Base-by-base conservation (phyloP, 2,113 vertebrate species). In the Gallinago undulata region DNA sequence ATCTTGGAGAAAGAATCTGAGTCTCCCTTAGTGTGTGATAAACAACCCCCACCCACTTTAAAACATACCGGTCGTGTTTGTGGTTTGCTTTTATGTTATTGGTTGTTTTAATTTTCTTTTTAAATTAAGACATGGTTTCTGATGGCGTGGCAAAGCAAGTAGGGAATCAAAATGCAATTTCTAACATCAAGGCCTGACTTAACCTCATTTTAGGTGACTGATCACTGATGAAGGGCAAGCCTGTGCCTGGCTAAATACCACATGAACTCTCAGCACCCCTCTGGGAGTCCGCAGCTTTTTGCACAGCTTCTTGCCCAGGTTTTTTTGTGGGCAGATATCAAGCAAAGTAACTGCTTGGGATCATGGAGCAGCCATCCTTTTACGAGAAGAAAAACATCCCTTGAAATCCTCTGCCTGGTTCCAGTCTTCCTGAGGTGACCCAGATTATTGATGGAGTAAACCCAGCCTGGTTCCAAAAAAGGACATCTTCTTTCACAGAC, bases 401-500 rank as follows among this genome's bases (percentile, higher is more conserved):
- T 70, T 70, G 22, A 28, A 50, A 22, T 41, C 14, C 30, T 81
- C 69, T 77, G 35, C 48, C 75, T 57, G 53, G 7, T 4, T 73
- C 31, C 53, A 48, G 8, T 28, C 47, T 78, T 82, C 22, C 33
- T 66, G 55, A 41, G 67, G 41, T 35, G 3, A 3, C 9, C 22
- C 31, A 16, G 35, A 81, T 17, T 41, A 56, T 1, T 74, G 18
- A 72, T 5, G 21, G 41, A 31, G 23, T 62, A 50, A 92, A 77
- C 50, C 24, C 69, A 77, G 24, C n/a, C 27, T 68, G 59, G 43
- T 48, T 73, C 28, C 18, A 28, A 57, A 80, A 77, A 24, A 4
- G 16, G n/a, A 19, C 47, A 63, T 13, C 33, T 68, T 31, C 23
- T 39, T 64, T 77, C 18, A 48, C 0, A 0, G 33, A 3, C 2